Conservation (phyloP, 2,888 invertebrate species). For the Congeria kusceri region DNA sequence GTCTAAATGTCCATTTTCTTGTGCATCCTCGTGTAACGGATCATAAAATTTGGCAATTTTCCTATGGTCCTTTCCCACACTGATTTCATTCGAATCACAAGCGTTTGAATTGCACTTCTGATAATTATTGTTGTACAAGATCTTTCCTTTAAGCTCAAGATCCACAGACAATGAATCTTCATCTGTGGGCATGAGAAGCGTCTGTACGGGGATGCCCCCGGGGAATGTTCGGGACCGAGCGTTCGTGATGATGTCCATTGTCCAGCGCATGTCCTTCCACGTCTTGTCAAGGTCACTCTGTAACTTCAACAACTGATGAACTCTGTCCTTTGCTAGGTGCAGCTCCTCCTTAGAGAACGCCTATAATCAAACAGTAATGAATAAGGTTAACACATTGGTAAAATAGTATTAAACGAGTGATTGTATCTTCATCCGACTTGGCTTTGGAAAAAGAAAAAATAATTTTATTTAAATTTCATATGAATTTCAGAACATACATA, state of each 20-base stretch:
- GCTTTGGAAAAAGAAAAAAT: no score
- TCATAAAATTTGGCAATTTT: constrained; percentile 82
- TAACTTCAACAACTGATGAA: constrained; percentile 93
- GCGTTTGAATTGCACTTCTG: constrained; percentile 51
- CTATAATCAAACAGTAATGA: constrained; percentile 79
- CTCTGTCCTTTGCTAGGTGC: constrained; percentile 93
- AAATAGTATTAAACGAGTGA: no score
- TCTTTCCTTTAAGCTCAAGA: constrained; percentile 55
- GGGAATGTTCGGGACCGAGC: constrained; percentile 91
- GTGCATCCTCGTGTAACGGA: constrained; percentile 75
- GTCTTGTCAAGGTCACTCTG: constrained; percentile 94
- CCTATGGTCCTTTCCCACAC: constrained; percentile 79
- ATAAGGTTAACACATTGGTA: no score
- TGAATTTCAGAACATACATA: no score
- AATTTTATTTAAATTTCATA: no score
- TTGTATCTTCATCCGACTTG: no score
- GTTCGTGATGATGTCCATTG: constrained; percentile 97
- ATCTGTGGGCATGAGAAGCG: constrained; percentile 71
- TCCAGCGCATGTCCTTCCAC: constrained; percentile 98
- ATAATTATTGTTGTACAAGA: constrained; percentile 74
- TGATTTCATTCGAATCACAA: constrained; percentile 77
- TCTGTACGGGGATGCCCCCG: constrained; percentile 84
- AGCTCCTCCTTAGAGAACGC: constrained; percentile 96
- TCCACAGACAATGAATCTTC: constrained; percentile 49
- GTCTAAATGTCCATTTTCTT: constrained; percentile 57